Evolutionary conservation across 1,140 invertebrate genomes (phyloP).

Genomic region (Linepithema humile): DNA sequence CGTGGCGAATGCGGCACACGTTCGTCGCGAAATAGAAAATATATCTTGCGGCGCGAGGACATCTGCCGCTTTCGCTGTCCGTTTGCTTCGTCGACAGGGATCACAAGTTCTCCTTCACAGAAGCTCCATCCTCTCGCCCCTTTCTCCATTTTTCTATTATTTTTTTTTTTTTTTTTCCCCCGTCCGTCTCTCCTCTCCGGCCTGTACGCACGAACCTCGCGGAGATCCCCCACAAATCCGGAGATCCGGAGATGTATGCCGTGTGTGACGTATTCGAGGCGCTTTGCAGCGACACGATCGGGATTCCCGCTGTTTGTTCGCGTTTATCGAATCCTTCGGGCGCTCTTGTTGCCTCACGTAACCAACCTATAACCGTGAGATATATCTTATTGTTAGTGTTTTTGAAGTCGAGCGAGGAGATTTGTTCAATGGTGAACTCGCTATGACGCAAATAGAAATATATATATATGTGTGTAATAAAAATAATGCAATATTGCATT

Average conservation of each 20-base stretch:
- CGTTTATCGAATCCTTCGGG: slow-evolving; percentile 63
- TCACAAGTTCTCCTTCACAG: slow-evolving; percentile 33
- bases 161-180: background rate
- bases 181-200: background rate
- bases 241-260: slow-evolving; percentile 58
- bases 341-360: slow-evolving; percentile 4
- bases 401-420: background rate
- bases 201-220: slow-evolving; percentile 18
- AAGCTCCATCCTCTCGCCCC: background rate
- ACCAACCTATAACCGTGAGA: background rate
- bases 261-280: slow-evolving; percentile 20
- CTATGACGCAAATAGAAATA: background rate
- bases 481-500: background rate
- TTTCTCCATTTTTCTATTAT: background rate
- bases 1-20: slow-evolving; percentile 53
- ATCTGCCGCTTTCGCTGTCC: slow-evolving; percentile 45
- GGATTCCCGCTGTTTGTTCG: slow-evolving; percentile 54
- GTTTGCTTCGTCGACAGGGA: slow-evolving; percentile 48
- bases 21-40: slow-evolving; percentile 58
- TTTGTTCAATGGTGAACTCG: background rate
- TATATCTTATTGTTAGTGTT: background rate
- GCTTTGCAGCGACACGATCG: slow-evolving; percentile 34
- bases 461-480: no score
- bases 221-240: slow-evolving; percentile 57
- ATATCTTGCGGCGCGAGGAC: slow-evolving; percentile 62